Evolutionary conservation across 1,140 invertebrate genomes (phyloP), one percentile per base, ranked within the genome.

Genomic region (Notospermus geniculatus): DNA sequence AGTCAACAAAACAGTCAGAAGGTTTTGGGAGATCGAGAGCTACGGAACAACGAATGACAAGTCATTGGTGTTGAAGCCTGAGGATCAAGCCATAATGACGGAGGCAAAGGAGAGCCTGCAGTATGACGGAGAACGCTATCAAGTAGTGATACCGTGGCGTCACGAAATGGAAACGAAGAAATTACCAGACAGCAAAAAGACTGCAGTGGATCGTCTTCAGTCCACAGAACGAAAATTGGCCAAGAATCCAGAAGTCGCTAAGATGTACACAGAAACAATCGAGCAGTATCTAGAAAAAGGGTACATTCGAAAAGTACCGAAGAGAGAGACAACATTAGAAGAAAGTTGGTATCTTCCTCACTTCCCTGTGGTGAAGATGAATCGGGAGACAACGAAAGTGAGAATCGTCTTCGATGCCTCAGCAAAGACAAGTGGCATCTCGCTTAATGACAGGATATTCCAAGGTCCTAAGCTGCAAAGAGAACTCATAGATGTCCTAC

Each of bases 391-490:
- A 27, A 63, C 64, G 2, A 66, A 63, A 60, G 57, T 63, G 13
- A 17, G 64, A 13, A 58, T 64, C 7, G 65, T 66, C 1, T 63
- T 66, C 56, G 57, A 66, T 39, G 58, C 58, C 17, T 54, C 65
- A n/a, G 65, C 65, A 1, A 57, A 25, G 29, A 2, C 29, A 50
- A 22, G 61, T 23, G 50, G 32, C 7, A 2, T 61, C 2, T 43
- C 36, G 5, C 52, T 68, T 25, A 68, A 68, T 60, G 66, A 62
- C 30, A 1, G 15, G 2, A 60, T 75, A 36, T 27, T 66, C n/a
- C 27, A 28, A 22, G 74, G 74, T 2, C 78, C 82, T 22, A 73
- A 73, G 57, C 43, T 84, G 0, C 79, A 83, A 70, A 70, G 36
- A 43, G 59, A 63, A 19, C 32, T 72, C 17, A 57, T 69, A 39